Evolutionary conservation across 2,113 vertebrate species (phyloP), one percentile per base, ranked within the genome.

Genomic region (Microcebus murinus): DNA sequence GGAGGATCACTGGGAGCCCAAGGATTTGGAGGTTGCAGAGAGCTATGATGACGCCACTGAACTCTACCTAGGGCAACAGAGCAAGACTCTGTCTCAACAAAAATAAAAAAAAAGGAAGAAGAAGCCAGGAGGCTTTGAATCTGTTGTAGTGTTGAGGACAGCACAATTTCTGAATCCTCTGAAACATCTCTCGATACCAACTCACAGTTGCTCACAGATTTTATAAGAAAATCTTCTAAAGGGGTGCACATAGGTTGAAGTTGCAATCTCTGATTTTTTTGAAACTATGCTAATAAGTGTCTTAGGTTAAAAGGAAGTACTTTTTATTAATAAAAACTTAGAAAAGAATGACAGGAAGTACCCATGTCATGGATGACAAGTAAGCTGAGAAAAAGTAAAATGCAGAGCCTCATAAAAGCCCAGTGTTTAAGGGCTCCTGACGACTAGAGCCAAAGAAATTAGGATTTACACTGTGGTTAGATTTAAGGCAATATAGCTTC

Each of bases 401-500:
- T 11, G 25, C 4, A 3, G 77, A 36, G 87, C 17, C 0, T 0
- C 0, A 2, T 45, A 67, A 1, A 83, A 74, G 31, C 0, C 39
- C 45, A 0, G 2, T 0, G 13, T 57, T 71, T 8, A 84, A 59
- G n/a, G 87, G 83, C 76, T 59, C 63, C 89, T 59, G 39, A 67
- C 2, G 50, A 77, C 14, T 29, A 25, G 48, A n/a, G 55, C 34
- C 5, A 27, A 84, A 65, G 71, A 95, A 68, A 73, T 73, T 27
- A 74, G 39, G 63, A 87, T 93, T 97, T 96, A 96, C 94, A 90
- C 1, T 87, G 61, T 87, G 82, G 80, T 83, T 81, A 94, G 92
- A 91, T 65, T 59, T 39, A n/a, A 92, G 95, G 63, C 29, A 1
- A 79, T 96, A 96, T 87, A 90, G 96, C 93, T 92, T 77, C 0